Percentiles rank a stretch among this genome's conserved stretches.
Conservation (phyloP, 1,140 invertebrate species). For the Neuroterus valhalla region DNA sequence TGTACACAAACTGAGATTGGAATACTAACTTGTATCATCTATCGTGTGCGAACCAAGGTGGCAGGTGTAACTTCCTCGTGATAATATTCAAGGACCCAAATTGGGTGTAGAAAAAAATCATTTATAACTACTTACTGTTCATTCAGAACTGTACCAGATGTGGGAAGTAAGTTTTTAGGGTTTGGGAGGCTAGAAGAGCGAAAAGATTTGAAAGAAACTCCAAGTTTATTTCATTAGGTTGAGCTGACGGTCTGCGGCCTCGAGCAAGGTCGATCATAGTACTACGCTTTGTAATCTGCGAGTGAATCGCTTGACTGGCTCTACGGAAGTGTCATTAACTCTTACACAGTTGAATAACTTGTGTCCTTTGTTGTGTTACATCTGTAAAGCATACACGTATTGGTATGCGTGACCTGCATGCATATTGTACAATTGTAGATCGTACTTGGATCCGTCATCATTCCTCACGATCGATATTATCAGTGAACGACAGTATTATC, state of each 20-base stretch:
- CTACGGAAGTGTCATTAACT: not conserved
- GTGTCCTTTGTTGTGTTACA: not conserved
- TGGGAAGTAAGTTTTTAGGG: too few species aligned
- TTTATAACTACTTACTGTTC: too few species aligned
- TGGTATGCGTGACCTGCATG: not conserved
- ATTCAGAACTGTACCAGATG: too few species aligned
- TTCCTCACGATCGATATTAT: constrained; percentile 43
- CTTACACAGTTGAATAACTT: not conserved
- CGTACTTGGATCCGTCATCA: not conserved
- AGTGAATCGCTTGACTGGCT: constrained; percentile 11
- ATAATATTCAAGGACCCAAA: too few species aligned
- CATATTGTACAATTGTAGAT: not conserved
- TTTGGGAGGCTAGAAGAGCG: too few species aligned
- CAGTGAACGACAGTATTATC: constrained; percentile 47
- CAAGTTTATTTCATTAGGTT: constrained; percentile 2
- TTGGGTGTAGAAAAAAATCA: too few species aligned
- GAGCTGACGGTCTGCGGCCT: constrained; percentile 14
- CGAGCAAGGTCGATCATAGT: constrained; percentile 21
- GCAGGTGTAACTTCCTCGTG: too few species aligned
- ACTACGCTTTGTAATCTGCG: constrained; percentile 13
- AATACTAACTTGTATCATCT: too few species aligned
- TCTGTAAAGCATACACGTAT: not conserved
- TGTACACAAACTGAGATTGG: not conserved
- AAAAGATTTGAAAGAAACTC: not conserved
- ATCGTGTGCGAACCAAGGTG: too few species aligned